Evolutionary conservation across 2,113 vertebrate species (phyloP), one percentile per base, ranked within the genome.

Genomic region (Mormyrus iriodes): DNA sequence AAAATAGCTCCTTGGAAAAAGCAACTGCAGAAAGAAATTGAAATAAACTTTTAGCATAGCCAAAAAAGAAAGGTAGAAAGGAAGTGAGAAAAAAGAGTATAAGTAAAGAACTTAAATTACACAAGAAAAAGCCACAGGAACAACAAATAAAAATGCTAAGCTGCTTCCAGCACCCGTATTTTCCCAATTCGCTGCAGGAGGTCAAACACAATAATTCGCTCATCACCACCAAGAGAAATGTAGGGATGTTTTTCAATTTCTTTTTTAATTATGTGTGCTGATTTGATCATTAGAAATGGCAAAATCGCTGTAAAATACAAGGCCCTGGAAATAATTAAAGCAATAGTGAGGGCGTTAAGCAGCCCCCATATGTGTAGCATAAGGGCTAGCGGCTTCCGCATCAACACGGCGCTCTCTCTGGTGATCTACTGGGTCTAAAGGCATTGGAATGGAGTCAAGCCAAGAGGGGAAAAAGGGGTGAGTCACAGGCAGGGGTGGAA

Each of bases 141-240:
- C 94, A 95, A 95, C 94, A 95, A 96, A 95, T 93, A 95, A 89
- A 93, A 93, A 94, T 92, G 94, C 95, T 95, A 94, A 95, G 96
- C 96, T 96, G 95, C 93, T 95, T 92, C 95, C 90, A 95, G 95
- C 94, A 95, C 95, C 93, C 94, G 93, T 92, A 90, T 92, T 92
- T 94, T 94, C 92, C 91, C 92, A 92, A 95, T 92, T 93, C 95
- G 92, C 96, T 83, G 93, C 96, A 96, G 95, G 96, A 95, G 95
- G 94, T 95, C 94, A 93, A 93, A 94, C 94, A 96, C 95, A 96
- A 96, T 96, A 96, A 87, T 93, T 94, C 94, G 93, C 93, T 96
- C 95, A 96, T 95, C 94, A 94, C 95, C 95, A 90, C 95, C 95
- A 91, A 95, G 95, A 96, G 95, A 94, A 95, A 95, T 94, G 93